Conservation (phyloP, 2,797 vertebrate genomes). For the Cyprinella venusta region DNA sequence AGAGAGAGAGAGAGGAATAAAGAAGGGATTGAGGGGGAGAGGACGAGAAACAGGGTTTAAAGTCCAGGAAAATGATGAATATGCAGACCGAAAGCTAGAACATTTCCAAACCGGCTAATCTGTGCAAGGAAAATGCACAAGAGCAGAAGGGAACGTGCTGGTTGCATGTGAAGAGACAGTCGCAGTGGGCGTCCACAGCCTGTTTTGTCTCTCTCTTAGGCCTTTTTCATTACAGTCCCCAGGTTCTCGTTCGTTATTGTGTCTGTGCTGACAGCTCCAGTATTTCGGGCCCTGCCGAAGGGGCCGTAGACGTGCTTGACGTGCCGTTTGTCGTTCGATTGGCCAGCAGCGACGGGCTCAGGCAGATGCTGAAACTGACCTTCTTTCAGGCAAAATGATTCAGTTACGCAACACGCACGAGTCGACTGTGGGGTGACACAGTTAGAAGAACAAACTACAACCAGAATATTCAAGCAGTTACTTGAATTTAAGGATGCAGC, state of each 20-base stretch:
- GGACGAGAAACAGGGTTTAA: not conserved
- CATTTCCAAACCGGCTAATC: conserved; percentile 28
- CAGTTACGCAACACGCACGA: conserved; percentile 30
- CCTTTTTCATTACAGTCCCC: conserved; percentile 19
- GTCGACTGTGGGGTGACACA: conserved; percentile 30
- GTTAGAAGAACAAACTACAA: conserved; percentile 22
- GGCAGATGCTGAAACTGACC: conserved; percentile 41
- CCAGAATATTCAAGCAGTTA: not conserved
- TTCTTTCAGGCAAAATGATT: conserved; percentile 30
- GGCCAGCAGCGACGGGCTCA: conserved; percentile 24
- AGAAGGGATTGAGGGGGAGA: not conserved
- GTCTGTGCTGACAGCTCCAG: conserved; percentile 30
- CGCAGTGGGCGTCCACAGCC: conserved; percentile 28
- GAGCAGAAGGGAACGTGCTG: conserved; percentile 21
- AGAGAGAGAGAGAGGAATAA: conserved; percentile 13
- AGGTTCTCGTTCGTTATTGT: conserved; percentile 9
- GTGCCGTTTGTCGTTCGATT: conserved; percentile 41
- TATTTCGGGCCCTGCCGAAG: conserved; percentile 51
- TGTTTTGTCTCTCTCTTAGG: conserved; percentile 25
- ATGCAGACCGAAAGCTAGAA: conserved; percentile 27
- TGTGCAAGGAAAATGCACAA: conserved; percentile 20
- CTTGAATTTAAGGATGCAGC: not conserved
- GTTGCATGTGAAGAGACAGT: conserved; percentile 16
- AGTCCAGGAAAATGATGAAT: conserved; percentile 6
- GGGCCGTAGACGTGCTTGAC: conserved; percentile 33